Evolutionary conservation across 2,797 vertebrate species (phyloP), one percentile per base, ranked within the genome.

Genomic region (Calcarius lapponicus): DNA sequence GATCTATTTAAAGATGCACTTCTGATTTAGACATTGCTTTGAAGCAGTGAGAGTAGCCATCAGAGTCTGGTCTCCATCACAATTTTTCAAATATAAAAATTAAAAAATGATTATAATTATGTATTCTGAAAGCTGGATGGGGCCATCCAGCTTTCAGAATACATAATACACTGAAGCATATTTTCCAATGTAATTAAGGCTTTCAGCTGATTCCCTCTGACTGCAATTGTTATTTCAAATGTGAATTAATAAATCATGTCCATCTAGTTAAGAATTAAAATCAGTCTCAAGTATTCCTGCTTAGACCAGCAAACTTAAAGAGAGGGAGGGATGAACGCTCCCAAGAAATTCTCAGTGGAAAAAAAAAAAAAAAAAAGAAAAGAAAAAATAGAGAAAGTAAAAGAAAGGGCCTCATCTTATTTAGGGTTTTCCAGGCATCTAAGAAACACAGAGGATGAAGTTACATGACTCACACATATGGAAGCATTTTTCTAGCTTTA

Each of bases 211-310:
- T 98, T 98, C 97, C 98, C 98, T 98, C 98, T 98, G 98, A 98
- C 93, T 91, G 98, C 98, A 98, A 98, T 99, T 99, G 98, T 99
- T 98, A 99, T 99, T 99, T 99, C 98, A 98, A 98, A 99, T 98
- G 97, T 96, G 98, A 97, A 99, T 99, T 98, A 99, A 99, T 99
- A 99, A 99, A 99, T 98, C 98, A 99, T 99, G 98, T 97, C 98
- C 97, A 97, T 98, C 98, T 99, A 98, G 98, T 98, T 98, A 98
- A 98, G 98, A 98, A 99, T 99, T 98, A 98, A 99, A 99, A 98
- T 98, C 97, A 98, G 98, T 98, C 98, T 98, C 94, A 72, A 96
- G 93, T 96, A 96, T 96, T 90, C 94, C 97, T 97, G 96, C 97
- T 98, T 98, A 95, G 97, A 97, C 96, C 98, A 98, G 95, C 91